Conservation (phyloP, 2,888 invertebrate genomes). For the Adineta ricciae region DNA sequence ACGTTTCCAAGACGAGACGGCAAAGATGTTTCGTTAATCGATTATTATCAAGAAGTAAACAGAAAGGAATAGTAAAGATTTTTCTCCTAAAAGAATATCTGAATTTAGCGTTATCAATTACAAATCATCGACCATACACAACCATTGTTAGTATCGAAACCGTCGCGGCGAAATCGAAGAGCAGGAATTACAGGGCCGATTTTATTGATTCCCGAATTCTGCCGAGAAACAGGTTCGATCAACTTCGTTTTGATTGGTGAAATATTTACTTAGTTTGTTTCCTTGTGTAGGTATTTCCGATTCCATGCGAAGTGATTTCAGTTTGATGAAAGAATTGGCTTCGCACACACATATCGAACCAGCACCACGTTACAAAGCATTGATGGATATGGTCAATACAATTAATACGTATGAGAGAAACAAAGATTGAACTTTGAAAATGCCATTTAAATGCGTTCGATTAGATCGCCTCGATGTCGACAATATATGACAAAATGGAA, state of each 20-base stretch:
- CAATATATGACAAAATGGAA: conserved; percentile 26
- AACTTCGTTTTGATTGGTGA: no score
- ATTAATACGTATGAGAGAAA: neutral
- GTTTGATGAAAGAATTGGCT: conserved; percentile 30
- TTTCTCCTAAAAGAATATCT: neutral
- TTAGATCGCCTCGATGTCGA: conserved; percentile 18
- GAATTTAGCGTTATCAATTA: conserved; percentile 60
- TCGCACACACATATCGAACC: conserved; percentile 28
- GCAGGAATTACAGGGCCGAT: conserved; percentile 36
- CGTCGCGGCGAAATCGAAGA: conserved; percentile 39
- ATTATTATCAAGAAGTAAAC: neutral
- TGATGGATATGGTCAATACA: conserved; percentile 21
- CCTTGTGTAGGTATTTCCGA: conserved; percentile 29
- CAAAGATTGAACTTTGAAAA: no score
- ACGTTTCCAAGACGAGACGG: neutral
- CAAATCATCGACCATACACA: conserved; percentile 60
- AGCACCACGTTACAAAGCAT: conserved; percentile 23
- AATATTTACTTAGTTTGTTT: no score
- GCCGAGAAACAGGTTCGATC: conserved; percentile 22
- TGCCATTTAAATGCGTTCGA: neutral
- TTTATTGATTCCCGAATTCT: conserved; percentile 29
- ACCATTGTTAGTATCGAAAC: conserved; percentile 55
- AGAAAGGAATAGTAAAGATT: neutral
- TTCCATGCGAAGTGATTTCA: conserved; percentile 28
- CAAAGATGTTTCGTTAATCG: neutral